A percentile compares a stretch with the other conserved stretches of the same genome.
phyloP scores from a whole-genome alignment of 1,140 invertebrate species.

The Archivesica marissinica region DNA sequence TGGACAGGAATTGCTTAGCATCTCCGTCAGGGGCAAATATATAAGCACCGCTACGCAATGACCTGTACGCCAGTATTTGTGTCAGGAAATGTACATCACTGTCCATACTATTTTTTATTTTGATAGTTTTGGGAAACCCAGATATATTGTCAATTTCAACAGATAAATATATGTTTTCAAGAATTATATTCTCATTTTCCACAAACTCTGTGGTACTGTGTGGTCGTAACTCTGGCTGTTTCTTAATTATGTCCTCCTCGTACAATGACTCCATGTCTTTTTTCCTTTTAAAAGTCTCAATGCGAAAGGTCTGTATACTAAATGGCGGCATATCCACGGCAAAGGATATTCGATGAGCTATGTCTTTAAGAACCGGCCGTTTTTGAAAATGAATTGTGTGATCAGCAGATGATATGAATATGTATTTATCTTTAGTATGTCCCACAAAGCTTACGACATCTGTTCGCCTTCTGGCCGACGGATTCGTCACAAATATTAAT shows the following conservation, averaged over 20 bases:
- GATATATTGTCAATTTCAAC: slow-evolving; percentile 30
- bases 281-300: background rate
- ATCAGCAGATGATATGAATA: background rate
- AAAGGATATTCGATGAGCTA: background rate
- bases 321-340: background rate
- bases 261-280: background rate
- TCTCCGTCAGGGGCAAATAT: slow-evolving; percentile 48
- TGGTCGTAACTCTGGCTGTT: background rate
- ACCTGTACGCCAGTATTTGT: slow-evolving; percentile 18
- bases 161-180: slow-evolving; percentile 21
- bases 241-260: background rate
- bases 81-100: slow-evolving; percentile 77
- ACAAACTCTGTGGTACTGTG: no score
- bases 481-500: slow-evolving; percentile 30
- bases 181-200: background rate
- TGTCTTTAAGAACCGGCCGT: background rate
- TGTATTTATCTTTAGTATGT: background rate
- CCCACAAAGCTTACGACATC: slow-evolving; percentile 42
- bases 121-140: slow-evolving; percentile 21
- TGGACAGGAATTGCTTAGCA: slow-evolving; percentile 76
- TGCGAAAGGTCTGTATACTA: slow-evolving; percentile 13
- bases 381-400: background rate
- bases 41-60: slow-evolving; percentile 52
- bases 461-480: slow-evolving; percentile 11
- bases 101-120: background rate